Evolutionary conservation across 2,888 invertebrate species (phyloP), one percentile per base, ranked within the genome.

Genomic region (Agrilus cyanescens): DNA sequence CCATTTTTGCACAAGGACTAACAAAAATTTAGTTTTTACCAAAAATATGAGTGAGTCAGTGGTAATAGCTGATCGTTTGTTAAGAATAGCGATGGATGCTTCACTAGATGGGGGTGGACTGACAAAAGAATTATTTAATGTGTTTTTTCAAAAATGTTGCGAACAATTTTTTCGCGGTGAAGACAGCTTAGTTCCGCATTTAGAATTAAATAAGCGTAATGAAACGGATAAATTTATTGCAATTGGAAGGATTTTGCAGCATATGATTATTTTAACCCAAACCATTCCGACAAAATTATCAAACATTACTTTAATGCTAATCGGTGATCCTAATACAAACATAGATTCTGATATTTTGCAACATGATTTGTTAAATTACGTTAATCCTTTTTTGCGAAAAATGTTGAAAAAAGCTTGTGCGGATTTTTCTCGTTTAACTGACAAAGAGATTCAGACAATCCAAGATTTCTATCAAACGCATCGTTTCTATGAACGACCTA

Each of bases 61-160:
- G n/a, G n/a, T n/a, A n/a, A n/a, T n/a, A n/a, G n/a, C n/a, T n/a
- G n/a, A n/a, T n/a, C n/a, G n/a, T n/a, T n/a, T n/a, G n/a, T n/a
- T n/a, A n/a, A n/a, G n/a, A n/a, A n/a, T n/a, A n/a, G n/a, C n/a
- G n/a, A n/a, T n/a, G n/a, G n/a, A n/a, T n/a, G n/a, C n/a, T n/a
- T n/a, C n/a, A n/a, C n/a, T 37, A 15, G 43, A 38, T 33, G 38
- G 37, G 12, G 43, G 43, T 8, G 43, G 43, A 16, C 37, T 43
- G 1, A 43, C 43, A 3, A 43, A 43, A 33, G 43, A 38, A 43
- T 15, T 43, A 5, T 43, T 43, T 32, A 43, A 37, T 14, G 32
- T 43, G 6, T 43, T 43, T 32, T 43, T 43, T 15, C 30, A 37
- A 13, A 12, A 33, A n/a, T 31, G n/a, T 38, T 32, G 37, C 8